A percentile compares a stretch with the other conserved stretches of the same genome.
These are phyloP conservation scores for Discoglossus pictus DNA, from an alignment of 2,797 vertebrate genomes.

Conservation along the genomic window DNA sequence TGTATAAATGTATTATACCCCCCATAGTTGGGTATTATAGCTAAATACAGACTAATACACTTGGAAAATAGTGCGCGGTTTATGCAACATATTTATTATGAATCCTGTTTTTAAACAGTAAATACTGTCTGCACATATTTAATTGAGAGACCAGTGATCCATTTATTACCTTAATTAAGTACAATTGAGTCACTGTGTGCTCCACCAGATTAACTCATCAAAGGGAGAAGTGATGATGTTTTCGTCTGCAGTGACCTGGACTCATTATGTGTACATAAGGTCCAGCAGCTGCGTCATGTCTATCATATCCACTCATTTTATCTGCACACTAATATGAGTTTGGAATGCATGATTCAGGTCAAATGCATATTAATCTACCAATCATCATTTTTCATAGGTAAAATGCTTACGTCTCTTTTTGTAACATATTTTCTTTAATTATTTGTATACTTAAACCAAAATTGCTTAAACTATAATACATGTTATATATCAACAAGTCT, in stretches of 20 bases:
- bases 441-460: no score
- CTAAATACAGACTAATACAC: no score
- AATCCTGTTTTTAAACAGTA: background rate
- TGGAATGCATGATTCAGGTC: conserved; percentile 15
- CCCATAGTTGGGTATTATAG: no score
- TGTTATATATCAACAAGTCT: no score
- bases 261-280: background rate
- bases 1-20: no score
- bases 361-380: background rate
- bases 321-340: conserved; percentile 13
- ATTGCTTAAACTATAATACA: no score
- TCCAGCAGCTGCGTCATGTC: conserved; percentile 15
- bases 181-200: background rate
- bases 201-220: conserved; percentile 9
- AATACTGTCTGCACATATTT: conserved; percentile 1
- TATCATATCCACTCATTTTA: conserved; percentile 23
- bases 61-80: no score
- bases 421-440: no score
- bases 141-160: conserved; percentile 24
- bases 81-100: no score
- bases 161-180: conserved; percentile 23
- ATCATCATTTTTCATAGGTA: no score
- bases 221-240: background rate
- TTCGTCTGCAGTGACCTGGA: background rate
- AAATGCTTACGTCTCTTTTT: background rate